phyloP scores from a whole-genome alignment of 2,113 vertebrate species.

The Pipa parva region DNA sequence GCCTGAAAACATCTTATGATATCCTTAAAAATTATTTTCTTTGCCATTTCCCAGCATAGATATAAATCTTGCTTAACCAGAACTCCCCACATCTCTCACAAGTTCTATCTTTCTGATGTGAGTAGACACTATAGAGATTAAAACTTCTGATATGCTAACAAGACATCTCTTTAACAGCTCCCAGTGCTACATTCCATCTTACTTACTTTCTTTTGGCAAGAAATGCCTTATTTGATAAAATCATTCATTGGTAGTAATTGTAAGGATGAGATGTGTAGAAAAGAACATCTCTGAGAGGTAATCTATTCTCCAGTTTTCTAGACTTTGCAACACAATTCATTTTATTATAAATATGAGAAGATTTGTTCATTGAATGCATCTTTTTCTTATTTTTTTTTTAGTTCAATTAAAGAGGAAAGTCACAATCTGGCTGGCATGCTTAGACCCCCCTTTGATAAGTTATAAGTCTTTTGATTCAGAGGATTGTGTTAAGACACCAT shows the following conservation, averaged over 20 bases:
- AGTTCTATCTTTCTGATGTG: too few relatives aligned
- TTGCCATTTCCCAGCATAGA: too few relatives aligned
- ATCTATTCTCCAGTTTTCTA: background rate
- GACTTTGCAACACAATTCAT: background rate
- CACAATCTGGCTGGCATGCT: too few relatives aligned
- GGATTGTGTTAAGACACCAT: too few relatives aligned
- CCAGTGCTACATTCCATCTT: constrained; percentile 8
- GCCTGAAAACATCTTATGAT: too few relatives aligned
- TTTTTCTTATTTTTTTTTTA: background rate
- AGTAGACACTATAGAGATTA: too few relatives aligned
- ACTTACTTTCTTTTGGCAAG: constrained; percentile 3
- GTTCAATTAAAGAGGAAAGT: too few relatives aligned
- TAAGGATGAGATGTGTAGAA: background rate
- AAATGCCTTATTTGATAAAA: background rate
- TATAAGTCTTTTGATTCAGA: too few relatives aligned
- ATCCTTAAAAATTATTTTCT: too few relatives aligned
- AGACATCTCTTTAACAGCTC: constrained; percentile 10
- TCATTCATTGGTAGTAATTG: background rate
- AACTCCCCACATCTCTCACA: too few relatives aligned
- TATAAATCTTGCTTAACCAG: too few relatives aligned
- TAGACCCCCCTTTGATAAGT: too few relatives aligned
- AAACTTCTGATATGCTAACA: constrained; percentile 9
- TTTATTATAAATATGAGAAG: background rate
- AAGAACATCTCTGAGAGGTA: background rate
- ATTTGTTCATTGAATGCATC: background rate